These are phyloP conservation scores for Dicycla oo DNA, from an alignment of 2,888 invertebrate genomes.

Conservation along the genomic window DNA sequence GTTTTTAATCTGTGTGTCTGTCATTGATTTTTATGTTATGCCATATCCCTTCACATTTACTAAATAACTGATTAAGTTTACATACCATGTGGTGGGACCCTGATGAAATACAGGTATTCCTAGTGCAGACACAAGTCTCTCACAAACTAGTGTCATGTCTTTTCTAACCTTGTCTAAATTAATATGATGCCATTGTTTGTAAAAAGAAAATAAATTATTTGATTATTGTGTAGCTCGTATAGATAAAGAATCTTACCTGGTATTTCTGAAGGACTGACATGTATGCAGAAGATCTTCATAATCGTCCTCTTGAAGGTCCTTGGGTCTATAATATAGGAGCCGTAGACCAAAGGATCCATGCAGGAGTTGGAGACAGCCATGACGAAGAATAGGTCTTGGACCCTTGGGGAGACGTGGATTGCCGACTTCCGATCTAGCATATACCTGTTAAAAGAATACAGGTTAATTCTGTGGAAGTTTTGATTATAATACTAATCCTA, in stretches of 20 bases:
- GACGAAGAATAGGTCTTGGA: slow-evolving; percentile 93
- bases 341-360: slow-evolving; percentile 95
- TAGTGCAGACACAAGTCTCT: too few relatives aligned
- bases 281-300: slow-evolving; percentile 79
- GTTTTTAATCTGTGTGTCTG: too few relatives aligned
- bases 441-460: slow-evolving; percentile 88
- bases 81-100: too few relatives aligned
- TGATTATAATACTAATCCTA: too few relatives aligned
- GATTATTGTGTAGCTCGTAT: neutral
- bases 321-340: slow-evolving; percentile 92
- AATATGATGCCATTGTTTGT: too few relatives aligned
- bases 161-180: too few relatives aligned
- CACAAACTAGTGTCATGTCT: too few relatives aligned
- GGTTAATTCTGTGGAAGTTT: neutral
- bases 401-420: slow-evolving; percentile 90
- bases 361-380: slow-evolving; percentile 96
- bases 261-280: slow-evolving; percentile 72
- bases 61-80: too few relatives aligned
- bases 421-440: slow-evolving; percentile 93
- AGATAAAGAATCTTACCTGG: slow-evolving; percentile 69
- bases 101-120: too few relatives aligned
- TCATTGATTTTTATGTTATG: too few relatives aligned
- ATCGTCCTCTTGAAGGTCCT: slow-evolving; percentile 74
- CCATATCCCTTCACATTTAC: too few relatives aligned
- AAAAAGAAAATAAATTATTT: too few relatives aligned